These are phyloP conservation scores for Sebastolobus altivelis DNA, from an alignment of 2,797 vertebrate genomes.

Conservation along the genomic window DNA sequence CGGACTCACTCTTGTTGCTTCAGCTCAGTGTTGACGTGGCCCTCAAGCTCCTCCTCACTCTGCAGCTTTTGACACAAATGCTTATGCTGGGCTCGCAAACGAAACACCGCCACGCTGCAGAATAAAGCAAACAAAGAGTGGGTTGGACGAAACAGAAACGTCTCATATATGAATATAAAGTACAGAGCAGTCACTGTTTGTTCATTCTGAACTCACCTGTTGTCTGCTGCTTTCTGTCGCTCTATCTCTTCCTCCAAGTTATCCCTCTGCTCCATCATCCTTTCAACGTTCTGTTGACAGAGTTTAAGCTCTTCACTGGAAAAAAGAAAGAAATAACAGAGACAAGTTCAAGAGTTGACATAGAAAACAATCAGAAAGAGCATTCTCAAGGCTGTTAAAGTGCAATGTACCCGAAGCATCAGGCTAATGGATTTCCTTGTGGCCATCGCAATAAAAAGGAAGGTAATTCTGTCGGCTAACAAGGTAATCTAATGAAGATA, in stretches of 20 bases:
- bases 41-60: conserved; percentile 82
- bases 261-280: conserved; percentile 81
- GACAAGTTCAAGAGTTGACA: conserved; percentile 22
- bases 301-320: conserved; percentile 82
- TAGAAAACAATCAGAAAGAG: conserved; percentile 12
- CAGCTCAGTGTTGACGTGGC: conserved; percentile 69
- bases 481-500: conserved; percentile 46
- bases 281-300: conserved; percentile 79
- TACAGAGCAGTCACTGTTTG: background rate
- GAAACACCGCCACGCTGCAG: conserved; percentile 83
- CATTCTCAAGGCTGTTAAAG: conserved; percentile 18
- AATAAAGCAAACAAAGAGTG: conserved; percentile 2
- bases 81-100: conserved; percentile 78
- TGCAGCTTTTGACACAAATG: conserved; percentile 82
- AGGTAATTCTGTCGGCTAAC: conserved; percentile 25
- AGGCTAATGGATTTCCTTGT: conserved; percentile 28
- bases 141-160: background rate
- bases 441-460: conserved; percentile 20
- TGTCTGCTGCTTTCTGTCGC: conserved; percentile 77
- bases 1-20: conserved; percentile 81
- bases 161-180: background rate
- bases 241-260: conserved; percentile 79
- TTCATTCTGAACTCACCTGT: conserved; percentile 78
- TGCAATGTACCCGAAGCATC: conserved; percentile 17
- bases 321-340: conserved; percentile 28